A percentile compares a stretch with the other conserved stretches of the same genome.
Evolutionary conservation across 1,140 invertebrate species (phyloP).

Genomic region (Ostrea edulis): DNA sequence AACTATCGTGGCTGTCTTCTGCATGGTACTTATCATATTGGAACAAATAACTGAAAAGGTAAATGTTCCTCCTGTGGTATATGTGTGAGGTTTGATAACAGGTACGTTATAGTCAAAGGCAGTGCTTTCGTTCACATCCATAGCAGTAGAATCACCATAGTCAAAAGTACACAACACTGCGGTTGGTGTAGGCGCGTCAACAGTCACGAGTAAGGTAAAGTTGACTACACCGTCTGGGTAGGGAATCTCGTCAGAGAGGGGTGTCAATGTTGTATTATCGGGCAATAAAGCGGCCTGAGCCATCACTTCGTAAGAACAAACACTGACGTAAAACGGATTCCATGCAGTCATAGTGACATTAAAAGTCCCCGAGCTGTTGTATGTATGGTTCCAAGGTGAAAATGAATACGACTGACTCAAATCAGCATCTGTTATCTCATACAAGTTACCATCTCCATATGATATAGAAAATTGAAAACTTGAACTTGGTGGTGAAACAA

Average conservation of each 20-base stretch:
- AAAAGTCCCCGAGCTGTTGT: constrained; percentile 34
- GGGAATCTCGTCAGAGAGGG: constrained; percentile 32
- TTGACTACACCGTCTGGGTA: constrained; percentile 48
- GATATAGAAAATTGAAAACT: constrained; percentile 44
- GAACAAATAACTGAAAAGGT: constrained; percentile 41
- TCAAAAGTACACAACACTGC: constrained; percentile 50
- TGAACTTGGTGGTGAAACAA: constrained; percentile 18
- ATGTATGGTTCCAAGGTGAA: constrained; percentile 16
- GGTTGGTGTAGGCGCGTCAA: constrained; percentile 15
- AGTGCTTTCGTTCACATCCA: constrained; percentile 29
- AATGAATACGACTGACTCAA: constrained; percentile 13
- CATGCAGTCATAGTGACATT: constrained; percentile 50
- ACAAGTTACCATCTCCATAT: constrained; percentile 37
- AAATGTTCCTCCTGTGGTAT: constrained; percentile 20
- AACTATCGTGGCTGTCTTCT: constrained; percentile 24
- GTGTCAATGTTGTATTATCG: constrained; percentile 42
- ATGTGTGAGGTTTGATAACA: constrained; percentile 29
- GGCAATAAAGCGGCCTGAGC: constrained; percentile 28
- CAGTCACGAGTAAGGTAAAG: constrained; percentile 45
- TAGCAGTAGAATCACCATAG: constrained; percentile 31
- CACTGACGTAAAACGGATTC: constrained; percentile 52
- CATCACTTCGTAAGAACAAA: constrained; percentile 23
- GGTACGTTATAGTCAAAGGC: constrained; percentile 33
- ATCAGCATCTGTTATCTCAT: background rate
- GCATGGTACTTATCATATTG: constrained; percentile 44